These are phyloP conservation scores for Coracopsis vasa DNA, from an alignment of 2,113 vertebrate genomes.

Conservation along the genomic window DNA sequence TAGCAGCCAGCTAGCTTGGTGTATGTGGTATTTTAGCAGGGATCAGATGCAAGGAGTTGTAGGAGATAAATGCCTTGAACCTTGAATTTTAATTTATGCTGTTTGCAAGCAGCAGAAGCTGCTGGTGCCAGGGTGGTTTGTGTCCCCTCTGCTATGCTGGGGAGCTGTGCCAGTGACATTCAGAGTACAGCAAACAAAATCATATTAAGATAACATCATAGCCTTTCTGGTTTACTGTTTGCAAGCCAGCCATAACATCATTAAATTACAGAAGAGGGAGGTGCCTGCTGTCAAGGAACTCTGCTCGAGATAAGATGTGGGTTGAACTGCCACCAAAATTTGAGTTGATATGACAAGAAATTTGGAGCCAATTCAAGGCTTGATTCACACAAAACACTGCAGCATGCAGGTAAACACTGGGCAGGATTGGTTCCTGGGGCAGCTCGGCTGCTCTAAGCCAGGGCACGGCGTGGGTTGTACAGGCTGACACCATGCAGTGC, in stretches of 20 bases:
- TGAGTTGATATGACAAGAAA: no score
- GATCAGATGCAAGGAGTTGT: background rate
- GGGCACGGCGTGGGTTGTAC: no score
- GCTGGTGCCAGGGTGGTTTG: background rate
- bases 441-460: no score
- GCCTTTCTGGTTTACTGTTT: slow-evolving; percentile 67
- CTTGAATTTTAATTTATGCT: background rate
- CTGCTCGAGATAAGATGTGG: no score
- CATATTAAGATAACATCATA: slow-evolving; percentile 64
- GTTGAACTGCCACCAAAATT: no score
- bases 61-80: background rate
- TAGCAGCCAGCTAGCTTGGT: background rate
- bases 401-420: no score
- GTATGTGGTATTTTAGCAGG: background rate
- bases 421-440: no score
- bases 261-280: slow-evolving; percentile 64
- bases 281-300: slow-evolving; percentile 67
- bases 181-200: slow-evolving; percentile 19
- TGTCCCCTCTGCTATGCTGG: background rate
- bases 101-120: background rate
- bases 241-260: slow-evolving; percentile 62
- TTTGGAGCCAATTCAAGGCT: no score
- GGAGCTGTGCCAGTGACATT: background rate
- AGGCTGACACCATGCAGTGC: no score
- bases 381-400: no score